phyloP scores from a whole-genome alignment of 2,113 vertebrate genomes.

The Probosciger aterrimus region DNA sequence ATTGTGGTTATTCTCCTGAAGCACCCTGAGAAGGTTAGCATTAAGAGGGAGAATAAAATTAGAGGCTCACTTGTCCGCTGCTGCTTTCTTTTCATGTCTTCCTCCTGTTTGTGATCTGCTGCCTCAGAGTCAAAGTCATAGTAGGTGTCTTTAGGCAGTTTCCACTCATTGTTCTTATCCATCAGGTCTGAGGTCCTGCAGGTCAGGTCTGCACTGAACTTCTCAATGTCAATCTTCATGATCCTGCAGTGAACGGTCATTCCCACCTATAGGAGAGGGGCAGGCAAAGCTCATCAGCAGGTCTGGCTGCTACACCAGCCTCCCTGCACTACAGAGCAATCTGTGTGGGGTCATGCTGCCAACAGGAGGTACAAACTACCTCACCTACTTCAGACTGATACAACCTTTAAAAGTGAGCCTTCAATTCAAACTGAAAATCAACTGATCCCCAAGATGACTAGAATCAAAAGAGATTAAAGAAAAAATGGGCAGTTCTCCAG shows the following conservation, averaged over 20 bases:
- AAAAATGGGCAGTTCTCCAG: neutral
- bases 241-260: conserved; percentile 99
- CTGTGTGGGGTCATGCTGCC: neutral
- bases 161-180: conserved; percentile 98
- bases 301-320: fast-evolving
- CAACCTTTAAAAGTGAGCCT: neutral
- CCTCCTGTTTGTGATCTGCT: conserved; percentile 90
- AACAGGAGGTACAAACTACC: neutral
- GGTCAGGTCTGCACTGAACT: conserved; percentile 96
- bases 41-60: neutral
- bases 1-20: neutral
- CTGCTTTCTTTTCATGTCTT: conserved; percentile 94
- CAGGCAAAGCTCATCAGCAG: neutral
- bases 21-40: neutral
- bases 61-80: conserved; percentile 90
- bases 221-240: conserved; percentile 99
- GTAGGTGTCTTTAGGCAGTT: conserved; percentile 94
- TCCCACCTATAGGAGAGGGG: conserved; percentile 81
- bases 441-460: neutral
- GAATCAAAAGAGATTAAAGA: neutral
- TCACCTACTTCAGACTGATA: neutral
- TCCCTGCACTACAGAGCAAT: neutral
- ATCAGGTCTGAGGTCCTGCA: conserved; percentile 94
- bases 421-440: fast-evolving
- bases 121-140: conserved; percentile 94